A percentile compares a stretch with the other conserved stretches of the same genome.
Conservation (phyloP, 2,888 invertebrate genomes). For the Orchesellides sinensis region DNA sequence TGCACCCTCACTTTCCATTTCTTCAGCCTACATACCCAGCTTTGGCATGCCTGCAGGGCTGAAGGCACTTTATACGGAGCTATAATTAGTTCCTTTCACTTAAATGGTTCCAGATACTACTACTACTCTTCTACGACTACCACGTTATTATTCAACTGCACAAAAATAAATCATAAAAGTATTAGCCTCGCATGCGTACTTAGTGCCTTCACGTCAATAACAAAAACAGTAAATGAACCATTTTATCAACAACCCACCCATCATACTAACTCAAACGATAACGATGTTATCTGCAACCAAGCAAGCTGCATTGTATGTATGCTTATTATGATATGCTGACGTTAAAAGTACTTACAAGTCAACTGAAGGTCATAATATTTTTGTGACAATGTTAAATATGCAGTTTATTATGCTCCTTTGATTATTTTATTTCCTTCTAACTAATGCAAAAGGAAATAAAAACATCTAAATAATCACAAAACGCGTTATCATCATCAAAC, state of each 20-base stretch:
- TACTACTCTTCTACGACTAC: slow-evolving; percentile 1
- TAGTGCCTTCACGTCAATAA: no score
- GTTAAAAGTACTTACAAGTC: no score
- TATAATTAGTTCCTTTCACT: slow-evolving; percentile 64
- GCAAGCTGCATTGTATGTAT: background rate
- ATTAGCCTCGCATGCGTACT: slow-evolving; percentile 15
- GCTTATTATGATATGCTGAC: no score
- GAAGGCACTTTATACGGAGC: slow-evolving; percentile 50
- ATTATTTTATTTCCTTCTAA: no score
- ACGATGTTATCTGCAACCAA: background rate
- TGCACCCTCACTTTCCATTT: slow-evolving; percentile 57
- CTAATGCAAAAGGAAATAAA: no score
- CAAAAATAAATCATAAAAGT: slow-evolving; percentile 39
- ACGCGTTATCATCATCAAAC: no score
- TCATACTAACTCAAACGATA: background rate
- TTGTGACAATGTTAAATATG: no score
- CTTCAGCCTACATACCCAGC: slow-evolving; percentile 48
- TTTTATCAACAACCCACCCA: background rate
- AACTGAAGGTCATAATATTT: no score
- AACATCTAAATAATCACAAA: no score
- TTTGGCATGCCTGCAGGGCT: background rate
- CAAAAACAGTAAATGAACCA: background rate
- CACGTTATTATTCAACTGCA: slow-evolving; percentile 25
- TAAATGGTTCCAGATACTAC: slow-evolving; percentile 49
- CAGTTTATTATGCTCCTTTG: no score